These are phyloP conservation scores for Thymallus thymallus DNA, from an alignment of 2,113 vertebrate genomes.

Conservation along the genomic window DNA sequence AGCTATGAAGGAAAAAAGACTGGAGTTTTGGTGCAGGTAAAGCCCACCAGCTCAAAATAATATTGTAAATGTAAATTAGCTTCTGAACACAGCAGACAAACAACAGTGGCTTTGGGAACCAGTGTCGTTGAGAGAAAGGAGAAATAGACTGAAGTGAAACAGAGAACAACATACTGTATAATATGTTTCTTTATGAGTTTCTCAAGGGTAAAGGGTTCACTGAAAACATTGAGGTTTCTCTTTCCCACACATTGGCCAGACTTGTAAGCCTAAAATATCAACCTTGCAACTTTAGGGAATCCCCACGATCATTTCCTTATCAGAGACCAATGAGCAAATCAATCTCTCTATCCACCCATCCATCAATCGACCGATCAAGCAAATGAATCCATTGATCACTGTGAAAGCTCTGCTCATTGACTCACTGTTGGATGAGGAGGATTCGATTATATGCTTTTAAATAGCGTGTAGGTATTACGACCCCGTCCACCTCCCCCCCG, in stretches of 20 bases:
- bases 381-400: neutral
- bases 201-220: too few relatives aligned
- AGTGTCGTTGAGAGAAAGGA: neutral
- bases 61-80: neutral
- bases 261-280: neutral
- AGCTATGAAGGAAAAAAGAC: too few relatives aligned
- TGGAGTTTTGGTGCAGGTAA: too few relatives aligned
- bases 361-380: neutral
- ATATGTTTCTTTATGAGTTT: too few relatives aligned
- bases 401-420: neutral
- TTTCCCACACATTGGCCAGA: constrained; percentile 30
- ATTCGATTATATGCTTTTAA: constrained; percentile 63
- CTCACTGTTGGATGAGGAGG: constrained; percentile 82
- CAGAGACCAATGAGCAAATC: too few relatives aligned
- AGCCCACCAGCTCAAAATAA: too few relatives aligned
- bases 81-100: neutral
- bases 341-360: neutral
- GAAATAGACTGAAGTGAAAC: neutral
- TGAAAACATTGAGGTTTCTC: neutral
- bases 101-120: neutral
- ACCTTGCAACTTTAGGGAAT: neutral
- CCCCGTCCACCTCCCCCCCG: too few relatives aligned
- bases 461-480: too few relatives aligned
- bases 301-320: neutral
- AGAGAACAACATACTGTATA: neutral